Base-by-base conservation (phyloP, 2,113 vertebrate genomes). In the Lamprotornis superbus region DNA sequence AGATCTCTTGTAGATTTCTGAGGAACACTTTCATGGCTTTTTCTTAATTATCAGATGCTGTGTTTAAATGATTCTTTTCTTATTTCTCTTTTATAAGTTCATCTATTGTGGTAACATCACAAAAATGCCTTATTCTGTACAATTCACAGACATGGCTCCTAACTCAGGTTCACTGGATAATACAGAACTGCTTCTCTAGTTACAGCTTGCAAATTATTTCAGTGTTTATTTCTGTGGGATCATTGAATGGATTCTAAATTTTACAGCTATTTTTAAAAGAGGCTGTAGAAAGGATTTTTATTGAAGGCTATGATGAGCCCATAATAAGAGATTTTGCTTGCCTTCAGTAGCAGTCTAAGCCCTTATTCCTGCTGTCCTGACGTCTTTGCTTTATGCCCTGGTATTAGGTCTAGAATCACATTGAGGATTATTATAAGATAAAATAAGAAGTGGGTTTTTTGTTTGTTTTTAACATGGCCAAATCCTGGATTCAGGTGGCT, bases 81-180 rank as follows among this genome's bases (percentile, higher is more conserved):
- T 74, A 49, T 68, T 63, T 83, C 7, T 63, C 8, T 68, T 84
- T 40, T 10, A 60, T 55, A n/a, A 28, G 42, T 64, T 47, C 87
- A 49, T 44, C 28, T 55, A 1, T 46, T 75, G 7, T 46, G n/a
- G 12, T 44, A 53, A 39, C 10, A 24, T 40, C 31, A 47, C 0
- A 0, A 0, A 68, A 40, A 4, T 60, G 4, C 16, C 22, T 69
- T 65, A 24, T 70, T 30, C 56, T 55, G 1, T 25, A 11, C 1
- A 2, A 10, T 64, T 83, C 61, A 30, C 35, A 53, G 23, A 25
- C 31, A 42, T 39, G 19, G 30, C 24, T 75, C 21, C 39, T 55
- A 30, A 50, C 35, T 82, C 19, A 15, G 39, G 12, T 55, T 59
- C 35, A 11, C 15, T 64, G 57, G 33, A 9, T 64, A 64, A 14